Base-by-base conservation (phyloP, 1,140 invertebrate species). In the Aphidius ervi region DNA sequence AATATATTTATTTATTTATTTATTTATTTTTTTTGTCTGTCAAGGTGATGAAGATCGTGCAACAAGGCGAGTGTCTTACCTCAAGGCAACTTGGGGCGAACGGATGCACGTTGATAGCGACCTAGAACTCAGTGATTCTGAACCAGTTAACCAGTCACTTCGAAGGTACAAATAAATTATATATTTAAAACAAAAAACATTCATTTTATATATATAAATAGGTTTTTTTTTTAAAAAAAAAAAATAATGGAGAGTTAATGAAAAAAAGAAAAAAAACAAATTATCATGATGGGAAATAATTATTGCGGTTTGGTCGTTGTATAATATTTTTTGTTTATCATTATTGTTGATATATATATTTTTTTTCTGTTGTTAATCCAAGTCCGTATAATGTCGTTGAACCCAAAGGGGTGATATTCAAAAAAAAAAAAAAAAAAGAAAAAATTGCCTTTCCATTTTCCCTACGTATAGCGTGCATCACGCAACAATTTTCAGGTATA, bases 11-110 rank as follows among this genome's bases (percentile, higher is more conserved):
- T 23, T 23, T 23, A 23, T 3, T 41, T 31, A 39, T 16, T 53
- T 63, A 42, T 61, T 58, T 46, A 59, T 62, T 56, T 45, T 67
- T 61, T 65, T 6, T 68, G 54, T 73, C 72, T 75, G 75, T 75
- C 81, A 81, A 79, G 83, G 80, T 77, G 90, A 94, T 70, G 90
- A 91, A 68, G 91, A 93, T 68, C 87, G 92, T 63, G 85, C 90
- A 10, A 91, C 90, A 70, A 83, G 94, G 68, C 82, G 94, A 64
- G 92, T 94, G 49, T 96, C 93, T 2, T 97, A 97, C 77, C 79
- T 96, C 63, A 92, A 93, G 80, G 94, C 94, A 7, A 95, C 93
- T 31, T 81, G 87, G 83, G 83, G 83, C 47, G 87, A 88, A 67
- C 80, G 87, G 56, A 82, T 87, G 73, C 83, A 86, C 71, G 81